These are phyloP conservation scores for Pollimyrus isidori DNA, from an alignment of 2,113 vertebrate genomes.

Conservation along the genomic window DNA sequence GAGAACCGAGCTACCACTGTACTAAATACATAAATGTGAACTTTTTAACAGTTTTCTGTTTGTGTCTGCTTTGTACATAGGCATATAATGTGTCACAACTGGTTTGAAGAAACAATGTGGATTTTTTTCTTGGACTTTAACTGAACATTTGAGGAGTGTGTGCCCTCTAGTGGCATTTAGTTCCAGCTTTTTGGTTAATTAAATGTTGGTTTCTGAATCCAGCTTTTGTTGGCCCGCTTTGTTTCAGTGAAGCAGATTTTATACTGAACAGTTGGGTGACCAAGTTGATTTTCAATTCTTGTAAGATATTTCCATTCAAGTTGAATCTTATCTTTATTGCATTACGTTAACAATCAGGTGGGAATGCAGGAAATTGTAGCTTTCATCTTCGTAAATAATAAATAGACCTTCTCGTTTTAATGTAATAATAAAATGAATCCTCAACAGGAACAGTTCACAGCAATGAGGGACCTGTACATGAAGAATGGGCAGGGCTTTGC, in stretches of 20 bases:
- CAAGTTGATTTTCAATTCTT: neutral
- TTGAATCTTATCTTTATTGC: too few species aligned
- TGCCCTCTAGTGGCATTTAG: neutral
- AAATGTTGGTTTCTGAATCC: neutral
- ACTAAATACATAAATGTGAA: neutral
- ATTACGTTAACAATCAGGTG: neutral
- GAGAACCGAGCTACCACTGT: too few species aligned
- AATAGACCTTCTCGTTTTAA: neutral
- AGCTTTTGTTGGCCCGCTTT: neutral
- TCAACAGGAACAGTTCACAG: constrained; percentile 90
- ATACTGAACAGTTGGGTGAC: neutral
- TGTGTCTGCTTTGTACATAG: too few species aligned
- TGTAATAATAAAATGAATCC: neutral
- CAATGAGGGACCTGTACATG: constrained; percentile 99
- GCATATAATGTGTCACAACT: neutral
- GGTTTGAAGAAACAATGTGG: too few species aligned
- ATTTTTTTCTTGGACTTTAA: neutral
- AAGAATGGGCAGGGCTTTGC: constrained; percentile 98
- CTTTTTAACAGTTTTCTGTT: neutral
- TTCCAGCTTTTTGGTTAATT: neutral
- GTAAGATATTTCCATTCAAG: neutral
- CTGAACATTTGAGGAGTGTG: neutral
- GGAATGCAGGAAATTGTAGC: neutral
- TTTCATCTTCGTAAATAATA: neutral
- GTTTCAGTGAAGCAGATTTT: neutral